phyloP scores from a whole-genome alignment of 2,113 vertebrate genomes.

The Scomber colias region DNA sequence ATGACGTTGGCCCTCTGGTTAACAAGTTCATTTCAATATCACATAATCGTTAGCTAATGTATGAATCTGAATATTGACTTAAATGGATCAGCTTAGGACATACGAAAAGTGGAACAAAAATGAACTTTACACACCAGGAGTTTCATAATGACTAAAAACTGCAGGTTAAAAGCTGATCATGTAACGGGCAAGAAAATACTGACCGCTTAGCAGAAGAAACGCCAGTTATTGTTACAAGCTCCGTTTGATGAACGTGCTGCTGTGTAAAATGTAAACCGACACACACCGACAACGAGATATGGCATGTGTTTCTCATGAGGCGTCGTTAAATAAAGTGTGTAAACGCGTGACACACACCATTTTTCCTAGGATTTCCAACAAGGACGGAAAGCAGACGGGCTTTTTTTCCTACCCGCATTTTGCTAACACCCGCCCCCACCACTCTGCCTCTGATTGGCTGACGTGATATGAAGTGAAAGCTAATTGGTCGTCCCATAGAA shows the following conservation, averaged over 20 bases:
- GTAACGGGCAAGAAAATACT: not conserved
- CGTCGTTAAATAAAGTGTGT: not conserved
- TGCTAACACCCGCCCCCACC: too few species aligned
- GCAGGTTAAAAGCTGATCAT: not conserved
- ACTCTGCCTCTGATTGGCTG: too few species aligned
- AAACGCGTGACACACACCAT: not conserved
- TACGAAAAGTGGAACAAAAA: not conserved
- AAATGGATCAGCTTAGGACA: too few species aligned
- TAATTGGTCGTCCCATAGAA: too few species aligned
- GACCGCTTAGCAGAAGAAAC: not conserved
- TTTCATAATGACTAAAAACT: not conserved
- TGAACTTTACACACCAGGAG: too few species aligned
- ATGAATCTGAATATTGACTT: not conserved
- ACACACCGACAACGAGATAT: too few species aligned
- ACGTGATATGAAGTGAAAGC: too few species aligned
- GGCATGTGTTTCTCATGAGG: not conserved
- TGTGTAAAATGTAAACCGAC: not conserved
- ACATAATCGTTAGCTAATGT: not conserved
- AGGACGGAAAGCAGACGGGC: too few species aligned
- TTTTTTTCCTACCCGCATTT: too few species aligned
- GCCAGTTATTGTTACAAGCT: not conserved
- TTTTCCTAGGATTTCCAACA: not conserved
- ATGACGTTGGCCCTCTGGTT: too few species aligned
- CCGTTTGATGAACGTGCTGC: not conserved
- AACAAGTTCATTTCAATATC: too few species aligned